Base-by-base conservation (phyloP, 2,888 invertebrate genomes). In the Reticulitermes lucifugus region DNA sequence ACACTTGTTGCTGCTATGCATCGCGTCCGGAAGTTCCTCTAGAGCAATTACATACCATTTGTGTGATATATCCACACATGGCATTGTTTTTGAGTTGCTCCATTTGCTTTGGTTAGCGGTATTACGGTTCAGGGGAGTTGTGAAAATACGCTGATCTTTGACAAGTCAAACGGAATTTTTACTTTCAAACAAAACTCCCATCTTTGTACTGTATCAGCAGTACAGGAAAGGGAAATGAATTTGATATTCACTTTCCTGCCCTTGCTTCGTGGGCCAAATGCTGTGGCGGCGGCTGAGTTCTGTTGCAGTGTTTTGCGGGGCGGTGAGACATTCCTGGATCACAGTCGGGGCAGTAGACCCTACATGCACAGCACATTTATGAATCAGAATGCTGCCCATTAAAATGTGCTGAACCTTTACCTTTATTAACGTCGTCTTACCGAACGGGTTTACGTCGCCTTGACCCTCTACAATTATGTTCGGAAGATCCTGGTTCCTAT, bases 91-190 rank as follows among this genome's bases (percentile, higher is more conserved):
- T 41, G 10, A 73, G 41, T 73, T 73, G 35, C 18, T 73, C 41
- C 5, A 73, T 65, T 65, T n/a, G 65, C 65, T 65, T n/a, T 25
- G 3, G 12, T 25, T 65, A 65, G 25, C 65, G 65, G 65, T 65
- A 65, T 2, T 65, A 25, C 65, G 65, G 65, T 21, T 41, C 41
- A 41, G 73, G 73, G 73, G 41, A 73, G 65, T 10, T 65, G 12
- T 65, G n/a, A 65, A 65, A 65, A n/a, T 65, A n/a, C 25, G 25
- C 14, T 21, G 29, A 73, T 41, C 73, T 73, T 73, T 73, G 73
- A 73, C 73, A 73, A 73, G 41, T 73, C 14, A 41, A 7, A 73
- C 73, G 41, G 73, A 73, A 73, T 73, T 73, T 73, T 41, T 73
- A 73, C 41, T 21, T 3, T 7, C 7, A 14, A 29, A 73, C 73